A percentile compares a stretch with the other conserved stretches of the same genome.
Conservation (phyloP, 2,888 invertebrate genomes). For the Xylota sylvarum region DNA sequence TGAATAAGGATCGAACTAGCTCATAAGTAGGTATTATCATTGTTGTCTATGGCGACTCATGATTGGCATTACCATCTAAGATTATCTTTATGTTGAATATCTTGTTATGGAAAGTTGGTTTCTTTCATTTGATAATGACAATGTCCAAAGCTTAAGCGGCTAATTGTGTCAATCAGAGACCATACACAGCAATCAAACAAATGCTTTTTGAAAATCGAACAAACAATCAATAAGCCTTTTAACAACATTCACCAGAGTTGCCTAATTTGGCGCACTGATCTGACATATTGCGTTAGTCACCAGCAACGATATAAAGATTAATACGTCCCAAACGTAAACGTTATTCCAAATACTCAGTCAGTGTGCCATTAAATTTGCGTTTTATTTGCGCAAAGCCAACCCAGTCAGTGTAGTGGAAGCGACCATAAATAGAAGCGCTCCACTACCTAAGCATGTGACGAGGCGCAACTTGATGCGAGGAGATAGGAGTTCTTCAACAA, state of each 20-base stretch:
- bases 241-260: neutral
- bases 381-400: conserved; percentile 9
- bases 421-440: conserved; percentile 40
- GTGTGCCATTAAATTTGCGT: conserved; percentile 2
- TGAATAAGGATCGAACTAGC: too few species aligned
- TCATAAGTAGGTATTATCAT: too few species aligned
- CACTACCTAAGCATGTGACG: conserved; percentile 1
- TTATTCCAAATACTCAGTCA: conserved; percentile 17
- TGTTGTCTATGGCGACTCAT: too few species aligned
- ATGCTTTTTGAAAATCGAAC: neutral
- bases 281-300: conserved; percentile 22
- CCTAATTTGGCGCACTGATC: conserved; percentile 10
- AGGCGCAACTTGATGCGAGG: conserved; percentile 8
- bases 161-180: too few species aligned
- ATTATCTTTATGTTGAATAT: too few species aligned
- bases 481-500: conserved; percentile 2
- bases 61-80: too few species aligned
- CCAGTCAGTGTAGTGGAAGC: conserved; percentile 31
- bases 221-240: neutral
- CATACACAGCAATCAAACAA: too few species aligned
- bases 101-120: too few species aligned
- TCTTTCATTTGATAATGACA: too few species aligned
- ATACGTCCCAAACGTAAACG: neutral
- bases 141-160: too few species aligned
- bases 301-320: neutral